Conservation (phyloP, 2,888 invertebrate species). For the Antheraea yamamai region DNA sequence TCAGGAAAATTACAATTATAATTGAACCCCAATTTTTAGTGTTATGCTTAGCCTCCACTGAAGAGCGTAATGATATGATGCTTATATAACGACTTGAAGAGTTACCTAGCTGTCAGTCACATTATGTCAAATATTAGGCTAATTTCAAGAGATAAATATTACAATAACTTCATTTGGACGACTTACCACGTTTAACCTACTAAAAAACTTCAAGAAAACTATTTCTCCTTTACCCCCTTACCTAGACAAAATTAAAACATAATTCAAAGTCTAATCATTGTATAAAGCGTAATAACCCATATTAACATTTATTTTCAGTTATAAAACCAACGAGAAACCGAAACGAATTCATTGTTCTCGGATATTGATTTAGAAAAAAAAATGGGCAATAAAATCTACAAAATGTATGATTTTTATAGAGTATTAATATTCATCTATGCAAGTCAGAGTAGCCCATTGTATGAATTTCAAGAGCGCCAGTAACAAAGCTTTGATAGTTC, state of each 20-base stretch:
- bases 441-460: conserved; percentile 61
- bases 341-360: background rate
- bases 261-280: background rate
- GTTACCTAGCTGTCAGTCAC: too few relatives aligned
- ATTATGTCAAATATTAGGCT: too few relatives aligned
- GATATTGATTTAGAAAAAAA: background rate
- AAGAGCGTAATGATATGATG: too few relatives aligned
- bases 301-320: background rate
- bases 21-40: too few relatives aligned
- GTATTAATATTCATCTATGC: conserved; percentile 31
- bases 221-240: background rate
- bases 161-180: background rate
- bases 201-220: background rate
- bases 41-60: too few relatives aligned
- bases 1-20: too few relatives aligned
- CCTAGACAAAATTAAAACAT: background rate
- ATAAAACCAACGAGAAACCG: background rate
- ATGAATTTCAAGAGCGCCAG: conserved; percentile 51
- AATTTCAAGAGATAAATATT: background rate
- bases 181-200: background rate
- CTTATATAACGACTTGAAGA: too few relatives aligned
- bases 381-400: background rate
- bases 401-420: background rate
- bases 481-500: conserved; percentile 50
- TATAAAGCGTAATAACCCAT: background rate